phyloP scores from a whole-genome alignment of 1,140 invertebrate genomes.

The Cyrtorhinus lividipennis region DNA sequence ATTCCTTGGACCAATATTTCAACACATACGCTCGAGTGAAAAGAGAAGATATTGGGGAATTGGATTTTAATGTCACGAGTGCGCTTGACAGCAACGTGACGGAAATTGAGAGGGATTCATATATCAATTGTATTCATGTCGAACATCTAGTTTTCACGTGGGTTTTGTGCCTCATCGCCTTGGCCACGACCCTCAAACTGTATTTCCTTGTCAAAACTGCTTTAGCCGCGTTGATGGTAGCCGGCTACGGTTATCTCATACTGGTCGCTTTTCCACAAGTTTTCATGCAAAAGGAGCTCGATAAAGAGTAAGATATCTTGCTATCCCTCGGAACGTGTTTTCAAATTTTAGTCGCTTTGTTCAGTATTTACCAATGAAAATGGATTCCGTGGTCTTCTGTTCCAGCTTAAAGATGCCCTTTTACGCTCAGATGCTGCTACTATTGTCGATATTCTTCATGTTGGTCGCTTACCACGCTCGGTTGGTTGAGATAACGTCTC shows the following conservation, averaged over 20 bases:
- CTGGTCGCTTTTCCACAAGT: constrained; percentile 37
- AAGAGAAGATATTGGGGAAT: not conserved
- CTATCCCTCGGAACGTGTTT: not conserved
- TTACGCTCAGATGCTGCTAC: constrained; percentile 60
- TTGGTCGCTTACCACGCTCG: constrained; percentile 85
- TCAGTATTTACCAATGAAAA: not conserved
- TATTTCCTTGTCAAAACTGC: constrained; percentile 81
- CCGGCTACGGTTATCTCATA: constrained; percentile 53
- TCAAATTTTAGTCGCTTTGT: not conserved
- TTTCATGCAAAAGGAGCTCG: constrained; percentile 26
- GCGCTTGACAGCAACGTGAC: not conserved
- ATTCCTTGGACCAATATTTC: not conserved
- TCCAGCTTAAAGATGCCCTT: constrained; percentile 42
- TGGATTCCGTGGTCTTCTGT: constrained; percentile 7
- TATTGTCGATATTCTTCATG: constrained; percentile 65
- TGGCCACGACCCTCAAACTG: constrained; percentile 82
- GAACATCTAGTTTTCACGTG: constrained; percentile 88
- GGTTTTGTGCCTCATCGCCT: constrained; percentile 78
- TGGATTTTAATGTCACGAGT: not conserved
- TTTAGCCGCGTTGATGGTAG: constrained; percentile 59
- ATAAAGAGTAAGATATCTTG: constrained; percentile 24
- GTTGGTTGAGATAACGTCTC: constrained; percentile 71
- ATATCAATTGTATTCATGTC: constrained; percentile 42
- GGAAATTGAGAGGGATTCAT: not conserved
- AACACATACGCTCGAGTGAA: constrained; percentile 7